Conservation (phyloP, 1,140 invertebrate species). For the Diorhabda sublineata region DNA sequence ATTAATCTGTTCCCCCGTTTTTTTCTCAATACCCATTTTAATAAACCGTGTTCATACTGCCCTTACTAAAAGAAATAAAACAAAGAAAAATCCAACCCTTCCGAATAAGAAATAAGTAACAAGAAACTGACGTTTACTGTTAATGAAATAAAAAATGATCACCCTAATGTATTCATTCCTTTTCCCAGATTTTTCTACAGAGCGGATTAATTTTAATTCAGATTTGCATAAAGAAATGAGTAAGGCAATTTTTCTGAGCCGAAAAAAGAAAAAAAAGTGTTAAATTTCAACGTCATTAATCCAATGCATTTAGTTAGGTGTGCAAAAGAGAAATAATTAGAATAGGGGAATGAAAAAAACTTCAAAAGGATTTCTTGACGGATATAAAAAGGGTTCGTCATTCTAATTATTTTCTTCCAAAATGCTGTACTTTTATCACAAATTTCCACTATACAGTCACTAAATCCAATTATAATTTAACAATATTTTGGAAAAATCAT, state of each 20-base stretch:
- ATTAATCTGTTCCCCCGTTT: too few species aligned
- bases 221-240: neutral
- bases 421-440: too few species aligned
- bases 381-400: neutral
- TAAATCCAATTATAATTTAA: too few species aligned
- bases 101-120: slow-evolving; percentile 2
- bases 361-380: slow-evolving; percentile 3
- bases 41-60: too few species aligned
- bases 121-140: slow-evolving; percentile 4
- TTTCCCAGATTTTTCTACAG: neutral
- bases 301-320: neutral
- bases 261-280: slow-evolving; percentile 6
- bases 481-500: too few species aligned
- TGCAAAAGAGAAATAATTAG: slow-evolving; percentile 8
- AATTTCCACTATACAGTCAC: too few species aligned
- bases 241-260: neutral
- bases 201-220: slow-evolving; percentile 7
- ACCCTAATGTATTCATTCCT: slow-evolving; percentile 12
- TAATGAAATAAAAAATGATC: slow-evolving; percentile 15
- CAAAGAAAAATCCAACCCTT: slow-evolving; percentile 11
- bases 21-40: too few species aligned
- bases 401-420: neutral
- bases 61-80: neutral
- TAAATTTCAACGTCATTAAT: slow-evolving; percentile 8
- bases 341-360: slow-evolving; percentile 3